A percentile compares a stretch with the other conserved stretches of the same genome.
Evolutionary conservation across 2,888 invertebrate species (phyloP).

Genomic region (Hirudinaria manillensis): DNA sequence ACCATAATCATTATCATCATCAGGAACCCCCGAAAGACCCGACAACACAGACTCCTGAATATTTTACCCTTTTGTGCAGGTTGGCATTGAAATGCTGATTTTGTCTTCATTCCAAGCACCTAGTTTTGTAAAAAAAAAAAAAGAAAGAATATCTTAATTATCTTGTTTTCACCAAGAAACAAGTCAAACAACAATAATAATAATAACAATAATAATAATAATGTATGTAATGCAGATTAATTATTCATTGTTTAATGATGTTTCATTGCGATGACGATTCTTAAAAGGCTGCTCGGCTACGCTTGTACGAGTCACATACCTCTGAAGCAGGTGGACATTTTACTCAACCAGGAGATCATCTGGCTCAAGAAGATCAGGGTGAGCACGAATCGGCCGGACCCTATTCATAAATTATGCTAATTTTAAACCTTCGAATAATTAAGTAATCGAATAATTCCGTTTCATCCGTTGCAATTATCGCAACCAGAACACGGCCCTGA

Average conservation of each 20-base stretch:
- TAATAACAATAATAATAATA: too few species aligned
- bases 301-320: slow-evolving; percentile 65
- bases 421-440: not conserved
- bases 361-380: slow-evolving; percentile 68
- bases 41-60: slow-evolving; percentile 71
- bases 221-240: too few species aligned
- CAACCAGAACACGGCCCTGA: slow-evolving; percentile 47
- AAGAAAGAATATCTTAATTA: too few species aligned
- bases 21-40: slow-evolving; percentile 64
- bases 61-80: slow-evolving; percentile 63
- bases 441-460: not conserved
- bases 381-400: slow-evolving; percentile 46
- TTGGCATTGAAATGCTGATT: slow-evolving; percentile 37
- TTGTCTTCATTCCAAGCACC: not conserved
- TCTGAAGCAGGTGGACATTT: slow-evolving; percentile 66
- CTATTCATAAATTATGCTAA: not conserved
- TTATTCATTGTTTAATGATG: not conserved
- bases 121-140: too few species aligned
- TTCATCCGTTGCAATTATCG: not conserved
- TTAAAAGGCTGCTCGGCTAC: slow-evolving; percentile 63
- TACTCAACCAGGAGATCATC: slow-evolving; percentile 68
- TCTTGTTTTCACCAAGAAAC: too few species aligned
- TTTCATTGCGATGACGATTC: not conserved
- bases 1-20: not conserved
- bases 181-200: too few species aligned